Base-by-base conservation (phyloP, 2,797 vertebrate genomes). In the Aldrovandia affinis region DNA sequence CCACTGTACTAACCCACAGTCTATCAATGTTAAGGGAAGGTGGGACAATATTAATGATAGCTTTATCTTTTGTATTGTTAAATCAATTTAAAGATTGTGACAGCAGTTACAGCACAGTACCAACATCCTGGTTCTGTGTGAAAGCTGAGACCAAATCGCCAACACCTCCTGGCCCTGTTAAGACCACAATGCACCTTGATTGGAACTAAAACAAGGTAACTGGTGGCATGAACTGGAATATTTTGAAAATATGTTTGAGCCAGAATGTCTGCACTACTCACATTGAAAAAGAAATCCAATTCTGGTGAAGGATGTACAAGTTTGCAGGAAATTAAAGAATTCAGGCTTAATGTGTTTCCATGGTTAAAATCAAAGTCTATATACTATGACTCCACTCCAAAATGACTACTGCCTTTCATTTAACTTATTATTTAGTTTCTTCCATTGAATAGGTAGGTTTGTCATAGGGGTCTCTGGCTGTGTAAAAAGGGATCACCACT, bases 61-160 rank as follows among this genome's bases (percentile, higher is more conserved):
- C 1, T 4, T 20, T 42, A 73, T 73, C 73, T 77, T 77, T 2
- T 73, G 7, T 44, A 47, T 20, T 4, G 7, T 77, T 77, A 9
- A 77, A 77, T 77, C 42, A 44, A 77, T 77, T 77, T 42, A 39
- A 77, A 22, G 42, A n/a, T 47, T 77, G 42, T 44, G 73, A 18
- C 42, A 44, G 22, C 42, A n/a, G 39, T 47, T 77, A 77, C 22
- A 10, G 39, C 22, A 44, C 73, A 77, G 0, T 77, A 42, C 42
- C 73, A 44, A 47, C 73, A 47, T 25, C 39, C 25, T 77, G 2
- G 14, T 22, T 47, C 73, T 77, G 9, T 77, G 73, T 39, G 39
- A 77, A 47, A 47, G 73, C 42, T 73, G 7, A 36, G 28, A 30
- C 12, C 63, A 30, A 30, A 68, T 0, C 15, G 42, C 42, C 20